Evolutionary conservation across 2,797 vertebrate species (phyloP), one percentile per base, ranked within the genome.

Genomic region (Agapornis canus): DNA sequence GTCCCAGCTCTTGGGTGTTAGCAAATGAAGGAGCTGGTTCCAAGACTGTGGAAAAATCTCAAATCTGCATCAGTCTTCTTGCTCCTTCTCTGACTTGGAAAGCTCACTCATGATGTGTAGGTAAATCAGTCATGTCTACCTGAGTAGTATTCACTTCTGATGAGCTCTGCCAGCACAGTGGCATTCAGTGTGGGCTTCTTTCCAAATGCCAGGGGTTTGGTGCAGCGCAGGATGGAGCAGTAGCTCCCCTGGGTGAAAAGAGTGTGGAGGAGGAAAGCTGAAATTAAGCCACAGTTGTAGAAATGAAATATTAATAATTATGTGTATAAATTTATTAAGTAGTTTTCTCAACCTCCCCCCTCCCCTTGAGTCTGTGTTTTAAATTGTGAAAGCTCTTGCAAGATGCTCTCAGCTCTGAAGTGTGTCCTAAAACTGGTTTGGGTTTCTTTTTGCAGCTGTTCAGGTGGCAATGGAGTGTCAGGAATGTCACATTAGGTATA

Each of bases 291-390:
- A 47, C 56, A 51, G 6, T 42, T 51, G 35, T 54, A 52, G 57
- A 77, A 94, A 82, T 11, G 93, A 89, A 61, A 80, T 56, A 69
- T 8, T 43, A 66, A 27, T 83, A 75, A 69, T 60, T 79, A 40
- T 73, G 35, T 64, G 32, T 70, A 47, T 10, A 32, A 35, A 42
- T 77, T 75, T 47, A 10, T 32, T 60, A n/a, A 51, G 57, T 32
- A 76, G 56, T 81, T 82, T 78, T 48, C 16, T 57, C 3, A 10
- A 0, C 0, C 3, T 57, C 23, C n/a, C n/a, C 54, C n/a, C 14
- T 57, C 32, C 6, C 12, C 10, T n/a, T 4, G 1, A 59, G 56
- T 56, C 45, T 16, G 11, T 85, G 11, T 61, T 89, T 80, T 77
- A 82, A 94, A 71, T 48, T 68, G 18, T 32, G 16, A 6, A 91